phyloP scores from a whole-genome alignment of 2,113 vertebrate species.

The Trematocara zebra region DNA sequence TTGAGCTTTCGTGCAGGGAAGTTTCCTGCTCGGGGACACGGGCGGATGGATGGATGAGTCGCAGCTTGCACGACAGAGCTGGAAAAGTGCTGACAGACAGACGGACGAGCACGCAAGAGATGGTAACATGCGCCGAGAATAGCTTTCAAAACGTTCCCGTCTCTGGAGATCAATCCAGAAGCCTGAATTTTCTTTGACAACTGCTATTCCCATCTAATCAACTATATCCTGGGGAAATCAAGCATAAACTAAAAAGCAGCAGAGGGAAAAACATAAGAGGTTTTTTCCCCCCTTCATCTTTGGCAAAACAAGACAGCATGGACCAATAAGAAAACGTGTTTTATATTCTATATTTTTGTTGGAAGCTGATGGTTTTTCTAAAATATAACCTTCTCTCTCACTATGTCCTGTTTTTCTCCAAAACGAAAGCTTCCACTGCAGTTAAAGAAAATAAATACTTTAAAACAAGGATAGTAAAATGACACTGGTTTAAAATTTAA shows the following conservation, averaged over 20 bases:
- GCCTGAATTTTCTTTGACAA: constrained; percentile 17
- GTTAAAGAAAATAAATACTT: background rate
- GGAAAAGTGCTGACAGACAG: constrained; percentile 4
- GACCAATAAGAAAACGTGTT: constrained; percentile 21
- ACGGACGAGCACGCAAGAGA: background rate
- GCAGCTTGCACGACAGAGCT: background rate
- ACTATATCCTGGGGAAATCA: background rate
- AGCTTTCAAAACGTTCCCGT: background rate
- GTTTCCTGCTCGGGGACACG: constrained; percentile 17
- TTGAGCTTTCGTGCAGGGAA: constrained; percentile 41
- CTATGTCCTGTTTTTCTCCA: background rate
- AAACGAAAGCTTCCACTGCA: background rate
- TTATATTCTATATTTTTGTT: background rate
- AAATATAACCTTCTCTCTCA: background rate
- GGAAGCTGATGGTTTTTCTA: background rate
- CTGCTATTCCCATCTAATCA: constrained; percentile 47
- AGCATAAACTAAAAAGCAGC: background rate
- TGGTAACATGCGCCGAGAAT: background rate
- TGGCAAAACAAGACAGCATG: background rate
- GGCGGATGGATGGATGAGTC: background rate
- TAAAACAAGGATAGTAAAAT: background rate
- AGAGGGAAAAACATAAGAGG: background rate
- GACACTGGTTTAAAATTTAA: constrained; percentile 29
- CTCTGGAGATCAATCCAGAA: constrained; percentile 1
- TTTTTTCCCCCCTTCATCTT: background rate